phyloP scores from a whole-genome alignment of 2,113 vertebrate genomes.

The Lophius piscatorius region DNA sequence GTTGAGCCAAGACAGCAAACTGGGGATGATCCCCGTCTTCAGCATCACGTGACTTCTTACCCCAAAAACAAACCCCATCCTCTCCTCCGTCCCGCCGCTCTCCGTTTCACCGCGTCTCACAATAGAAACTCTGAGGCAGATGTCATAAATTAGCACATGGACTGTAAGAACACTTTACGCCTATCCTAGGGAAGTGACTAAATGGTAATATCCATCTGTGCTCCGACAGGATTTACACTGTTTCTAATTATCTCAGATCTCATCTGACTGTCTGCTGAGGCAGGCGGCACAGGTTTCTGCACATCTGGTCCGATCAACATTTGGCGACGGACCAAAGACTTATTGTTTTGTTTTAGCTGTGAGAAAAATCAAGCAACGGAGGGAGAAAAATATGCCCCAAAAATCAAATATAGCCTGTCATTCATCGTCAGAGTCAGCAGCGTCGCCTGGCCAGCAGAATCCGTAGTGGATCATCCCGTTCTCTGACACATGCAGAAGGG shows the following conservation, averaged over 20 bases:
- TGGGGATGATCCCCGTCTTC: conserved; percentile 40
- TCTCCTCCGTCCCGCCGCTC: conserved; percentile 1
- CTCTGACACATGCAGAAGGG: conserved; percentile 33
- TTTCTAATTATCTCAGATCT: conserved; percentile 63
- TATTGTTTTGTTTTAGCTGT: conserved; percentile 44
- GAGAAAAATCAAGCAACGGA: not conserved
- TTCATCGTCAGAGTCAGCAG: conserved; percentile 7
- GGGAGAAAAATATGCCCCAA: not conserved
- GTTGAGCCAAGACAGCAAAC: conserved; percentile 33
- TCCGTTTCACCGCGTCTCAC: conserved; percentile 33
- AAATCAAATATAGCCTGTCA: conserved; percentile 3
- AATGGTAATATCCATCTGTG: conserved; percentile 72
- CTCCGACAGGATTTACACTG: conserved; percentile 60
- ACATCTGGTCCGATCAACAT: conserved; percentile 68
- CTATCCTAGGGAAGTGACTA: conserved; percentile 58
- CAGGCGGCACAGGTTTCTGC: conserved; percentile 60
- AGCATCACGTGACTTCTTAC: conserved; percentile 18
- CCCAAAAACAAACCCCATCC: conserved; percentile 19
- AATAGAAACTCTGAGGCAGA: conserved; percentile 55
- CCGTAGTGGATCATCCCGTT: conserved; percentile 36
- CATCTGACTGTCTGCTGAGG: conserved; percentile 56
- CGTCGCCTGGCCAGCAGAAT: conserved; percentile 26
- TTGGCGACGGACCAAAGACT: conserved; percentile 70
- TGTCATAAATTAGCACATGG: conserved; percentile 66
- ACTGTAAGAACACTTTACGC: conserved; percentile 57